Evolutionary conservation across 2,113 vertebrate species (phyloP).

Genomic region (Propithecus coquereli): DNA sequence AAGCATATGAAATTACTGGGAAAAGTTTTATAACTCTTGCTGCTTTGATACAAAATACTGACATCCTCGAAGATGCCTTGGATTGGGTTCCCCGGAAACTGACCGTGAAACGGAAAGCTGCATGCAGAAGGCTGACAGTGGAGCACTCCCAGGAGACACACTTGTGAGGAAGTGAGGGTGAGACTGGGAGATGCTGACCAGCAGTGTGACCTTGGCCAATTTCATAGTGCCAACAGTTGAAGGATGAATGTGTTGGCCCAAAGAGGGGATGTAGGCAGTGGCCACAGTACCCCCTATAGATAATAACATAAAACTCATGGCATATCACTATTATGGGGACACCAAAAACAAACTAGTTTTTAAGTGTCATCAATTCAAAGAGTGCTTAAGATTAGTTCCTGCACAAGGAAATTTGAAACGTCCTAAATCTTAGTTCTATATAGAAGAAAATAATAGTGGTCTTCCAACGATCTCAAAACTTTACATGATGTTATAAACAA

Average conservation of each 20-base stretch:
- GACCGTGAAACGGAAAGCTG: neutral
- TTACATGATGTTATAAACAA: neutral
- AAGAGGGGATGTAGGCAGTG: neutral
- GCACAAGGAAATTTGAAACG: neutral
- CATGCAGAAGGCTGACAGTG: neutral
- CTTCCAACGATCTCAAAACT: neutral
- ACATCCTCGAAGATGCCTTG: neutral
- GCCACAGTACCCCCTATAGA: neutral
- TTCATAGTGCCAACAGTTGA: neutral
- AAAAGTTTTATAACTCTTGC: neutral
- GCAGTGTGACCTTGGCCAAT: neutral
- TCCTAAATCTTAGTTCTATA: neutral
- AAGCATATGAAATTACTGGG: neutral
- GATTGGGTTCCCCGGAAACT: neutral
- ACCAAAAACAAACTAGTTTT: neutral
- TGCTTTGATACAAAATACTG: neutral
- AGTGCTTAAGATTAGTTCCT: neutral
- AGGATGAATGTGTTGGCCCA: neutral
- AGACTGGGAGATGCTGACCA: neutral
- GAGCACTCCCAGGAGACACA: neutral
- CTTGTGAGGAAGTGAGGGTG: neutral
- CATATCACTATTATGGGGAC: neutral
- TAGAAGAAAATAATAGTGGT: neutral
- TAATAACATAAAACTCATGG: neutral
- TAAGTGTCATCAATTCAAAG: neutral